A percentile compares a stretch with the other conserved stretches of the same genome.
phyloP scores from a whole-genome alignment of 2,797 vertebrate genomes.

The Picus viridis region DNA sequence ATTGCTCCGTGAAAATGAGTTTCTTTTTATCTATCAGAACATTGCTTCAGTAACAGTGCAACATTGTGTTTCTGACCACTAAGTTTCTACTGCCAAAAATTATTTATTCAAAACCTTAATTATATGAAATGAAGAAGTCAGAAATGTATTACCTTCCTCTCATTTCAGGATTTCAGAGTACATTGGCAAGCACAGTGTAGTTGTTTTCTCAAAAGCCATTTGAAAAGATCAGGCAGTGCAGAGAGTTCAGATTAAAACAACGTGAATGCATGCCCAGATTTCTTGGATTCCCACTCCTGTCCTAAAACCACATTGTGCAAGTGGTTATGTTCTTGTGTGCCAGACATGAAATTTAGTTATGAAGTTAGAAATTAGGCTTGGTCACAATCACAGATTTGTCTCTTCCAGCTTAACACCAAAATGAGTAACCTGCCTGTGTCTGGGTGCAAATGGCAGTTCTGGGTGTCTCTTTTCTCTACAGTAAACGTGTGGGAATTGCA shows the following conservation, averaged over 20 bases:
- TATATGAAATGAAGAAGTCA: neutral
- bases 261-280: slow-evolving; percentile 37
- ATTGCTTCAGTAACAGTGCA: neutral
- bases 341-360: slow-evolving; percentile 68
- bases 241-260: neutral
- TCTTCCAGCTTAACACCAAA: neutral
- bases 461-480: neutral
- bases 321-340: slow-evolving; percentile 67
- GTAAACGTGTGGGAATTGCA: neutral
- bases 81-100: neutral
- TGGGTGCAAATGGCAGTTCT: neutral
- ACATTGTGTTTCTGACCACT: neutral
- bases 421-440: neutral
- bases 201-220: neutral
- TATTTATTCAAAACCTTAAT: neutral
- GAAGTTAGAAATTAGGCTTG: slow-evolving; percentile 50
- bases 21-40: slow-evolving; percentile 6
- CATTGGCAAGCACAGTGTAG: neutral
- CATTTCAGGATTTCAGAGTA: neutral
- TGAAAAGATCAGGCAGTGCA: neutral
- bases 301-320: slow-evolving; percentile 47
- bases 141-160: neutral
- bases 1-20: slow-evolving; percentile 3
- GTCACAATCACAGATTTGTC: slow-evolving; percentile 35
- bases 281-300: slow-evolving; percentile 39